Percentiles rank a stretch among this genome's conserved stretches.
phyloP scores from a whole-genome alignment of 2,888 invertebrate species.

The Coleophora flavipennella region DNA sequence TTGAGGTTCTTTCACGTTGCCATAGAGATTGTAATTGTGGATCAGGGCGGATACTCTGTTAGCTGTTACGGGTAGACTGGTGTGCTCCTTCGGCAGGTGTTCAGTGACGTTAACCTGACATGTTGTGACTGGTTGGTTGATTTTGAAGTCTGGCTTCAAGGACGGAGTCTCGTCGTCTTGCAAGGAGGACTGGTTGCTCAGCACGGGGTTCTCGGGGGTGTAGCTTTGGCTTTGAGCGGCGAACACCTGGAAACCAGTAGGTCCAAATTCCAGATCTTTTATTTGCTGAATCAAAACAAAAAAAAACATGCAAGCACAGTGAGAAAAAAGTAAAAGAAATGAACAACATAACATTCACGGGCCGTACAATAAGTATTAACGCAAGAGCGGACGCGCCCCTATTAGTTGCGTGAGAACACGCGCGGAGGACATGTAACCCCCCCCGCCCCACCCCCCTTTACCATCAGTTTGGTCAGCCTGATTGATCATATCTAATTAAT shows the following conservation, averaged over 20 bases:
- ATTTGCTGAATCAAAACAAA: no score
- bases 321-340: no score
- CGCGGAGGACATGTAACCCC: no score
- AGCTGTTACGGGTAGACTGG: conserved; percentile 48
- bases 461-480: no score
- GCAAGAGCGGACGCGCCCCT: no score
- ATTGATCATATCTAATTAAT: no score
- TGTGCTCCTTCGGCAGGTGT: conserved; percentile 47
- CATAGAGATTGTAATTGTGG: conserved; percentile 62
- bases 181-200: conserved; percentile 38
- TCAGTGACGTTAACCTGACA: conserved; percentile 29
- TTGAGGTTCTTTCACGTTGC: conserved; percentile 54
- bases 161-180: conserved; percentile 41
- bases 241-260: conserved; percentile 14
- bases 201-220: conserved; percentile 21
- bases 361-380: no score
- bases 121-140: conserved; percentile 65
- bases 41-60: conserved; percentile 62
- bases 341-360: no score
- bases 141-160: conserved; percentile 58
- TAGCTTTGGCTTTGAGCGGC: conserved; percentile 26
- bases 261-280: conserved; percentile 7
- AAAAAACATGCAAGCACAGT: neutral
- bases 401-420: no score
- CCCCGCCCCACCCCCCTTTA: no score